Evolutionary conservation across 2,797 vertebrate genomes (phyloP), one percentile per base, ranked within the genome.

Genomic region (Synaphobranchus kaupii): DNA sequence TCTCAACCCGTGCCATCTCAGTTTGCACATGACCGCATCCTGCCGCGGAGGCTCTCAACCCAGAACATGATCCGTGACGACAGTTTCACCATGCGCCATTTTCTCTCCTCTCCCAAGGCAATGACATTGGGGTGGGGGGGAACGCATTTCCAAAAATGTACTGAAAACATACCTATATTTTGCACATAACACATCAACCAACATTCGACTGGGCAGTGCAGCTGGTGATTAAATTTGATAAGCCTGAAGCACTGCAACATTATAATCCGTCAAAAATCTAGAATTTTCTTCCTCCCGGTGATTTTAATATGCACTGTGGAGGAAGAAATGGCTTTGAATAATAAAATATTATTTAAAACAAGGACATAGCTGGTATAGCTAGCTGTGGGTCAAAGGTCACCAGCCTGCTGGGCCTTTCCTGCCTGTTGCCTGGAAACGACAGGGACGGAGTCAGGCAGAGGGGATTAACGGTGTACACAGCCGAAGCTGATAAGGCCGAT

Each of bases 361-460:
- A 85, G 86, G 89, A 88, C 89, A 58, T 88, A 86, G 52, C 68
- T 73, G 63, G 92, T 89, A 86, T 68, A 44, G 39, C 44, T 56
- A 1, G 39, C 60, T 7, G 84, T 73, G 50, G 63, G 86, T 87
- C 84, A 66, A 90, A 84, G 28, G 82, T 85, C 85, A 78, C 48
- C 31, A 22, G 54, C 82, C 71, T 56, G 54, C 48, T 66, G 48
- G 17, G 47, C 44, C 9, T 90, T 93, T 92, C 92, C 91, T 92
- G 88, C 88, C 84, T 48, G 91, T 93, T 93, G 92, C 93, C 76
- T 0, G 2, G 93, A 87, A 93, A 93, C 92, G 7, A 84, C 86
- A 83, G 56, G 73, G 63, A 86, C 85, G 84, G 60, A 87, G 17
- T 78, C 78, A 66, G 83, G 78, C 50, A 71, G 84, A 25, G 76